Base-by-base conservation (phyloP, 2,888 invertebrate genomes). In the Aplocera efformata region DNA sequence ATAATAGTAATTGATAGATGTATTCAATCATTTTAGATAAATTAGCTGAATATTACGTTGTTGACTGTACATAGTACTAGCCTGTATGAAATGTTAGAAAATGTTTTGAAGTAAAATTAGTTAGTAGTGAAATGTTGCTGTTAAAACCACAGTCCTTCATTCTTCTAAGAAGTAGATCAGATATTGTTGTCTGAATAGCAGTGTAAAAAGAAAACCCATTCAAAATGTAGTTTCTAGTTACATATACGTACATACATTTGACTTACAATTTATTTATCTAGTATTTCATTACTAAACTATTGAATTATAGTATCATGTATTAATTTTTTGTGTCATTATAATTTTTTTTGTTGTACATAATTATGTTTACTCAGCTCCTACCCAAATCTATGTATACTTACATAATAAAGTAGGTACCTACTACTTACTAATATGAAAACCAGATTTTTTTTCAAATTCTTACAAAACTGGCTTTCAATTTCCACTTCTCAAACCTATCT, bases 31-130 rank as follows among this genome's bases (percentile, higher is more conserved):
- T 33, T 32, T 48, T 39, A 44, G 35, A 42, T 31, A 44, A 37
- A 24, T 35, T 47, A 27, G 42, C 37, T 40, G 29, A 37, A 27
- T 33, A 27, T 34, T 48, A 39, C 41, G 40, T 45, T 48, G 24
- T 45, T 13, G 26, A 40, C 26, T 45, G 47, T 49, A 49, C 42
- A 51, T 53, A 52, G 29, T 47, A 46, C 38, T 31, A 30, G 31
- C 34, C 34, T 46, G 53, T 53, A 50, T 48, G 47, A 48, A 42
- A 39, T 26, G 11, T 10, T 50, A 45, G 45, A 43, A n/a, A n/a
- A n/a, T 17, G 35, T 43, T 33, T 11, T 40, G 40, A 29, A 48
- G 29, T 42, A 37, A 36, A 41, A 28, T 21, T 33, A 30, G 42
- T 27, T 37, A 28, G 22, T 40, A 41, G 30, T 25, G 22, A 31